These are phyloP conservation scores for Epinotia bilunana DNA, from an alignment of 2,888 invertebrate genomes.

Conservation along the genomic window DNA sequence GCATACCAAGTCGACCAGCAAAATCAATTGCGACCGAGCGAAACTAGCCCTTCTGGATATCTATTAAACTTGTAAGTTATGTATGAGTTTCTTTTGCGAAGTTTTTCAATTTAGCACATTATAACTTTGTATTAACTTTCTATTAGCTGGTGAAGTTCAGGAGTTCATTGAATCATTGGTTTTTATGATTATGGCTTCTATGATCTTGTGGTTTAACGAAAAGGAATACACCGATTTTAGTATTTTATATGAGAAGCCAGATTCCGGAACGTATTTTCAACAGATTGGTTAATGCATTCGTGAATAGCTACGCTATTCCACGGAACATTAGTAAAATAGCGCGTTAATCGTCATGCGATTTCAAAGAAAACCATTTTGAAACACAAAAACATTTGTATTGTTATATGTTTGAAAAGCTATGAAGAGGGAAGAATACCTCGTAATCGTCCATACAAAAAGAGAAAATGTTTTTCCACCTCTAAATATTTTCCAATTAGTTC, in stretches of 20 bases:
- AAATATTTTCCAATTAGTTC: too few species aligned
- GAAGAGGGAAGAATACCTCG: too few species aligned
- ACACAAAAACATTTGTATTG: too few species aligned
- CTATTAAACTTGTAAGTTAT: conserved; percentile 42
- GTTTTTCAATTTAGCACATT: conserved; percentile 43
- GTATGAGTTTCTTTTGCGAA: conserved; percentile 33
- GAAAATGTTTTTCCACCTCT: too few species aligned
- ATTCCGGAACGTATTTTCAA: background rate
- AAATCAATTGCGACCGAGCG: conserved; percentile 15
- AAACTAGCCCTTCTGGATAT: conserved; percentile 32
- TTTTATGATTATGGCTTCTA: conserved; percentile 13
- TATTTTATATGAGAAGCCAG: background rate
- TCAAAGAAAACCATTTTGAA: too few species aligned
- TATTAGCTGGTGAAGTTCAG: conserved; percentile 24
- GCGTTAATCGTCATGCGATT: too few species aligned
- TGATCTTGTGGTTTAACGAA: background rate
- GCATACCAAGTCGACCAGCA: conserved; percentile 11
- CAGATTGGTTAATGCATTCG: too few species aligned
- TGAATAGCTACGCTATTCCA: too few species aligned
- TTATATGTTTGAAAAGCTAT: too few species aligned
- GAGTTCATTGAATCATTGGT: conserved; percentile 11
- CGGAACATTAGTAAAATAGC: too few species aligned
- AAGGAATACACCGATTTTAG: background rate
- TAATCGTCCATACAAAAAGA: too few species aligned
- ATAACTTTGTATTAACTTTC: conserved; percentile 32